phyloP scores from a whole-genome alignment of 1,140 invertebrate genomes.

The Oreohelix idahoensis region DNA sequence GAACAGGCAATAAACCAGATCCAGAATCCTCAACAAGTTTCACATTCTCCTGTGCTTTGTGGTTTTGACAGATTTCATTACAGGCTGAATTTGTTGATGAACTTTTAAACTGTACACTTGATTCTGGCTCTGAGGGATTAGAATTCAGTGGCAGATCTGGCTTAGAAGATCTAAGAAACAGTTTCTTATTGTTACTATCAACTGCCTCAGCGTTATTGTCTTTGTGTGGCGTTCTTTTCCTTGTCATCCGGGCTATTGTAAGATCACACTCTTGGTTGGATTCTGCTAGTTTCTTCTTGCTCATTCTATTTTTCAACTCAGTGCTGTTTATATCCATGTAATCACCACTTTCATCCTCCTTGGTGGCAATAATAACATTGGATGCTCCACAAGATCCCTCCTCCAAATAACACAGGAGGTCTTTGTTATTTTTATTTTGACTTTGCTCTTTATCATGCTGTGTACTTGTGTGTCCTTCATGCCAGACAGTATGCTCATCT shows the following conservation, averaged over 20 bases:
- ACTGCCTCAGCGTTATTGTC: neutral
- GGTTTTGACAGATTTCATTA: neutral
- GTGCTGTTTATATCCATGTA: too few relatives aligned
- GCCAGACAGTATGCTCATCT: neutral
- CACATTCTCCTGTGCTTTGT: neutral
- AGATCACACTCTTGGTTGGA: neutral
- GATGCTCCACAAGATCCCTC: constrained; percentile 44
- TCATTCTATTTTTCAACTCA: neutral
- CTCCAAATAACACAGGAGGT: constrained; percentile 43
- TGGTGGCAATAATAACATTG: neutral
- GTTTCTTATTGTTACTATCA: neutral
- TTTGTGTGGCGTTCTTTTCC: neutral
- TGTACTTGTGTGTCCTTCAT: neutral
- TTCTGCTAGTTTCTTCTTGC: neutral
- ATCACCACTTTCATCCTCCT: neutral
- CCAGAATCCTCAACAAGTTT: neutral
- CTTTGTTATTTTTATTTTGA: neutral
- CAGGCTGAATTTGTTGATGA: neutral
- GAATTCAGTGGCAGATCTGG: neutral
- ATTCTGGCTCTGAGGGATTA: neutral
- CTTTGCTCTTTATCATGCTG: neutral
- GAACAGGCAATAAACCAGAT: neutral
- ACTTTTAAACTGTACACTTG: neutral
- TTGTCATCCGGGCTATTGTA: too few relatives aligned
- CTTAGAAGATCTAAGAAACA: neutral